phyloP scores from a whole-genome alignment of 2,888 invertebrate species.

The Himalopsyche kuldschensis region DNA sequence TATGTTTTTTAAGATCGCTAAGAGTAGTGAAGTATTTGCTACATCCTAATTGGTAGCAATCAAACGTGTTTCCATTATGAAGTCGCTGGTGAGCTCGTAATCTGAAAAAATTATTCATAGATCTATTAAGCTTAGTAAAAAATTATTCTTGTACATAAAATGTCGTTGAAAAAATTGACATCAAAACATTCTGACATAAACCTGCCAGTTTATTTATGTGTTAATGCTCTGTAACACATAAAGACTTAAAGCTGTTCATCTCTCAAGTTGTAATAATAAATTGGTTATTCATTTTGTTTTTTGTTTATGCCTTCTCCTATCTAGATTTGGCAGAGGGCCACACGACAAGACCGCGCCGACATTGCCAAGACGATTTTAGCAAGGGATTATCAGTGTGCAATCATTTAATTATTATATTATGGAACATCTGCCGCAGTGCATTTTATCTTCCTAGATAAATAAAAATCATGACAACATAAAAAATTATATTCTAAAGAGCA shows the following conservation, averaged over 20 bases:
- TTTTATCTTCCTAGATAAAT: background rate
- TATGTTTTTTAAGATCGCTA: slow-evolving; percentile 93
- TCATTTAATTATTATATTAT: slow-evolving; percentile 17
- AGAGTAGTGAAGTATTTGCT: slow-evolving; percentile 90
- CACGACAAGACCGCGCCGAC: slow-evolving; percentile 5
- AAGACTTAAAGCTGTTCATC: background rate
- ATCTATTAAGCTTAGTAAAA: background rate
- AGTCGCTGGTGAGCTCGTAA: slow-evolving; percentile 87
- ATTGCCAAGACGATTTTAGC: slow-evolving; percentile 38
- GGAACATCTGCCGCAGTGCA: background rate
- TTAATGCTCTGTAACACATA: background rate
- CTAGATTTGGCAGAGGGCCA: slow-evolving; percentile 37
- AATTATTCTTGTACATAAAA: background rate
- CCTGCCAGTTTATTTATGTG: slow-evolving; percentile 18
- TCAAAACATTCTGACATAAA: background rate
- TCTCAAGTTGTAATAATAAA: slow-evolving; percentile 24
- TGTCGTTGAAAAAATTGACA: background rate
- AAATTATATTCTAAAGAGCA: too few relatives aligned
- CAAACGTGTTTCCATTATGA: slow-evolving; percentile 93
- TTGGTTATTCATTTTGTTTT: slow-evolving; percentile 29
- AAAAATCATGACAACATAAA: too few relatives aligned
- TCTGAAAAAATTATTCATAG: slow-evolving; percentile 49
- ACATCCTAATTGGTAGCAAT: slow-evolving; percentile 82
- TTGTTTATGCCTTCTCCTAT: slow-evolving; percentile 31
- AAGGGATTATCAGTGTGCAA: slow-evolving; percentile 26